Base-by-base conservation (phyloP, 1,140 invertebrate species). In the Mylabris phalerata region DNA sequence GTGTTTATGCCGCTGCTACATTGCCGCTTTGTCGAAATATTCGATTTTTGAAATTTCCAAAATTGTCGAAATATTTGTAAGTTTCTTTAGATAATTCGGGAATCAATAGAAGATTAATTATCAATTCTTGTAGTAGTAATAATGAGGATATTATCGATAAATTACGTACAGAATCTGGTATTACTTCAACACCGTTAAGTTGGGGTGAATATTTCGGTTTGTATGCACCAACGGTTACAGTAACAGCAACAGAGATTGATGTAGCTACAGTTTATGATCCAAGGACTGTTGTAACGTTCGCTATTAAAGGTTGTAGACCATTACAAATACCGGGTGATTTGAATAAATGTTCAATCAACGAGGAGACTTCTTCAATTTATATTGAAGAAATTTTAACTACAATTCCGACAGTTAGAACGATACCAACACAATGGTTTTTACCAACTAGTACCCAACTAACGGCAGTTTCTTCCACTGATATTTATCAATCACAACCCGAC, bases 161-260 rank as follows among this genome's bases (percentile, higher is more conserved):
- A 25, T 24, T 44, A 44, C 55, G 25, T n/a, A 32, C 32, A 32
- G 46, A 60, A 19, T 25, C 55, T 7, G 45, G 44, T 42, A 40
- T 60, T 9, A 57, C 59, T 47, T 59, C 61, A 9, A 68, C 67
- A 9, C 41, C 47, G 3, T 46, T 67, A 43, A 63, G 65, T 43
- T 73, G 71, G 71, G 71, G 67, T 11, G 67, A 71, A 65, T 71
- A 68, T 64, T 62, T 72, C 7, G 69, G 69, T 19, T 41, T 72
- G 19, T 64, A 64, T 46, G 67, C 61, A 7, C 66, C 69, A 38
- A 71, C 71, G 32, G 64, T 71, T 2, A 73, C 71, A 10, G 60
- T 71, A 13, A 69, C 63, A 2, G 58, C 54, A 40, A 63, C 62
- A 1, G 44, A 65, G 47, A 27, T 71, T n/a, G 41, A 59, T 19